phyloP scores from a whole-genome alignment of 1,140 invertebrate species.

The Polyergus mexicanus region DNA sequence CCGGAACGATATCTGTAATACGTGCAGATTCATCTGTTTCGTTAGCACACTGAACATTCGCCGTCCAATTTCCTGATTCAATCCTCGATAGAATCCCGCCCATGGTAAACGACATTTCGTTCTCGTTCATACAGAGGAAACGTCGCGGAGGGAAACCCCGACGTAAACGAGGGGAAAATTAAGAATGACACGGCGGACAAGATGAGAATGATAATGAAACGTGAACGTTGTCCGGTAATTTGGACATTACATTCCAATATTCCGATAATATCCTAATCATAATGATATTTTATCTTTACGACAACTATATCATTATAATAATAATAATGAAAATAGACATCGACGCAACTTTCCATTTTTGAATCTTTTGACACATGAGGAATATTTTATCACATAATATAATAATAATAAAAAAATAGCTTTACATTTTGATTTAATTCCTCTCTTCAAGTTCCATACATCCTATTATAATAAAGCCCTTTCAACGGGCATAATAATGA shows the following conservation, averaged over 20 bases:
- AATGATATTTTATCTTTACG: no score
- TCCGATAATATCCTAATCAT: no score
- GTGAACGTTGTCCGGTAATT: background rate
- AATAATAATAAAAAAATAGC: background rate
- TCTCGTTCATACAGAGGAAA: slow-evolving; percentile 28
- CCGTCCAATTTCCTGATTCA: slow-evolving; percentile 66
- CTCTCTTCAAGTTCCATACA: background rate
- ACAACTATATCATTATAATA: no score
- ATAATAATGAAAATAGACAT: no score
- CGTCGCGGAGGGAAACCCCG: background rate
- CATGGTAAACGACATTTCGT: slow-evolving; percentile 61
- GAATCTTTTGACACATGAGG: no score
- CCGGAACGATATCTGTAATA: slow-evolving; percentile 46
- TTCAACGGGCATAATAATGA: background rate
- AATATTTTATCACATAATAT: background rate
- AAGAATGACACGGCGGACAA: slow-evolving; percentile 51
- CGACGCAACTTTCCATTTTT: no score
- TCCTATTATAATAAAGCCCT: background rate
- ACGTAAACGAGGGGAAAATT: slow-evolving; percentile 58
- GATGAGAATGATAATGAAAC: slow-evolving; percentile 49
- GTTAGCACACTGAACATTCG: slow-evolving; percentile 33
- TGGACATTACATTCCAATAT: background rate
- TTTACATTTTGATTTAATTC: background rate
- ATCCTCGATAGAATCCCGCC: slow-evolving; percentile 66
- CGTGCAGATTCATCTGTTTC: slow-evolving; percentile 53